Conservation (phyloP, 2,797 vertebrate genomes). For the Notoglanidium macrostoma region DNA sequence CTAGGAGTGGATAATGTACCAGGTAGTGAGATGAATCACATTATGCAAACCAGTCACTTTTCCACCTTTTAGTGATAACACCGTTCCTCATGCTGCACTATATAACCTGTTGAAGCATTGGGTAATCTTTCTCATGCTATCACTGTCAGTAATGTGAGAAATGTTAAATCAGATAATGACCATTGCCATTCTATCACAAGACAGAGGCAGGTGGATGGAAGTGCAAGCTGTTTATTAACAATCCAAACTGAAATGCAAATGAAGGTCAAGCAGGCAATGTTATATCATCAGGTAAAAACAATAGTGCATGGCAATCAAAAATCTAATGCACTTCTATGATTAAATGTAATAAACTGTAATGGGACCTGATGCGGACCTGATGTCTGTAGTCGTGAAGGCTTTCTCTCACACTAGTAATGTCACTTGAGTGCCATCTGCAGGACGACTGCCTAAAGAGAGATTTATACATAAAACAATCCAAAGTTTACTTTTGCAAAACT, state of each 20-base stretch:
- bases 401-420: not conserved
- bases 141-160: not conserved
- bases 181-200: not conserved
- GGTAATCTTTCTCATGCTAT: not conserved
- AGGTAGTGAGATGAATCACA: not conserved
- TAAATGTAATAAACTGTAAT: not conserved
- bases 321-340: not conserved
- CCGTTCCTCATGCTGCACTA: not conserved
- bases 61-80: not conserved
- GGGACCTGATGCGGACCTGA: not conserved
- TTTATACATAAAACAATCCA: not conserved
- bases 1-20: not conserved
- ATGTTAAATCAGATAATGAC: not conserved
- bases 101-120: not conserved
- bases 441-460: not conserved
- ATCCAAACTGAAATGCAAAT: conserved; percentile 11
- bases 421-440: conserved; percentile 15
- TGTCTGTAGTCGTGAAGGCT: too few species aligned
- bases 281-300: not conserved
- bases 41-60: not conserved
- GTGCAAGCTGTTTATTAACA: not conserved
- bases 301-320: not conserved
- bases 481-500: not conserved
- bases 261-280: not conserved
- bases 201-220: not conserved